Percentiles rank a stretch among this genome's conserved stretches.
phyloP scores from a whole-genome alignment of 2,888 invertebrate genomes.

The Argyresthia albistria region DNA sequence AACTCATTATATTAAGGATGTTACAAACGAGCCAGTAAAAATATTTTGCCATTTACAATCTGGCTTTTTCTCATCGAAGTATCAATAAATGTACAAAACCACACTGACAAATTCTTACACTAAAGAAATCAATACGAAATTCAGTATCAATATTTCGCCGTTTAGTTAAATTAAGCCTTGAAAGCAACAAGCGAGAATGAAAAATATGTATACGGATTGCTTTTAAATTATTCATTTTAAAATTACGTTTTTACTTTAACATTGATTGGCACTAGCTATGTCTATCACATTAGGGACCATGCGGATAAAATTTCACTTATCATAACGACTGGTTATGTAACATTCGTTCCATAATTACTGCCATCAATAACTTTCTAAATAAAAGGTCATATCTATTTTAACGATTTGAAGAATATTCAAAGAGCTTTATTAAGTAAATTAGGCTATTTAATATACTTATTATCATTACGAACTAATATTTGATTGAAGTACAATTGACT shows the following conservation, averaged over 20 bases:
- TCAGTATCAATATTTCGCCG: too few species aligned
- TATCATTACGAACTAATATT: not conserved
- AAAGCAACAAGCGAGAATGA: not conserved
- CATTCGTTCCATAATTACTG: not conserved
- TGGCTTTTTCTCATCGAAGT: too few species aligned
- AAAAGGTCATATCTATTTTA: too few species aligned
- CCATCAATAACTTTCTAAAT: too few species aligned
- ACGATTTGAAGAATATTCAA: not conserved
- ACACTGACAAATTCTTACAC: too few species aligned
- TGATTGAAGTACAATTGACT: not conserved
- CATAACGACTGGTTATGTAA: not conserved
- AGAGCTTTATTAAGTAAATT: not conserved
- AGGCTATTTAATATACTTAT: not conserved
- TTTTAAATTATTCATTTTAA: not conserved
- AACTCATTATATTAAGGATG: too few species aligned
- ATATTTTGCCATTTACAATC: too few species aligned
- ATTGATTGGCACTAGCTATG: conserved; percentile 59
- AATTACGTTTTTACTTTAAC: conserved; percentile 5
- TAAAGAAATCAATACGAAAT: too few species aligned
- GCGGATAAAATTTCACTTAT: conserved; percentile 17
- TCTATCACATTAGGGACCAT: conserved; percentile 57
- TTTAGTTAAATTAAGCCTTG: too few species aligned
- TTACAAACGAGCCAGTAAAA: too few species aligned
- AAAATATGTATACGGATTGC: not conserved
- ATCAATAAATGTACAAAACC: too few species aligned